Percentiles rank a stretch among this genome's conserved stretches.
phyloP scores from a whole-genome alignment of 2,113 vertebrate genomes.

The Rhinopomastus cyanomelas region DNA sequence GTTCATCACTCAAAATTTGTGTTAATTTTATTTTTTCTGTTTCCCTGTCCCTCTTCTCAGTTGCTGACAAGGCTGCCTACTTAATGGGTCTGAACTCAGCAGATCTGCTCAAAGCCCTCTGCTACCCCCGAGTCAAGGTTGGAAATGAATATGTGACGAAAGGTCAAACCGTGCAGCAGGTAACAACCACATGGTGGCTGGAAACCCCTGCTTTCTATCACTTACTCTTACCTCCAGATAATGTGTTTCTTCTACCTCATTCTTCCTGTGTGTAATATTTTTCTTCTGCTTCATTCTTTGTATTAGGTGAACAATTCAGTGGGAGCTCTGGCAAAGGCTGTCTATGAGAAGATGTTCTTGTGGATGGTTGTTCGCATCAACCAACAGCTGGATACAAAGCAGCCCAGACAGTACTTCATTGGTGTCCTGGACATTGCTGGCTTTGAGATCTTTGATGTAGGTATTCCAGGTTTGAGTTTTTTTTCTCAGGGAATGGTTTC shows the following conservation, averaged over 20 bases:
- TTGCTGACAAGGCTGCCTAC: conserved; percentile 53
- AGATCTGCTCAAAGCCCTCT: conserved; percentile 31
- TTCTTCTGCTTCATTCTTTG: conserved; percentile 26
- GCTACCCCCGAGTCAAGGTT: neutral
- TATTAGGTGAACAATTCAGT: neutral
- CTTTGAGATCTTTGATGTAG: conserved; percentile 65
- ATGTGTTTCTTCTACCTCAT: too few species aligned
- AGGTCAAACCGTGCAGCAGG: conserved; percentile 40
- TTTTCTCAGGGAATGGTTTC: too few species aligned
- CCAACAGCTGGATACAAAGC: too few species aligned
- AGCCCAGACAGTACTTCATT: too few species aligned
- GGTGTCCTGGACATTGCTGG: too few species aligned
- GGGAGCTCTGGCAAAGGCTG: too few species aligned
- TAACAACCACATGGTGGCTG: neutral
- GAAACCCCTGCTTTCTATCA: neutral
- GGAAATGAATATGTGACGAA: neutral
- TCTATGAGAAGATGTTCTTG: too few species aligned
- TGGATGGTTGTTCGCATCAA: too few species aligned
- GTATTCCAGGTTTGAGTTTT: too few species aligned
- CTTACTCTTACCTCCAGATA: neutral
- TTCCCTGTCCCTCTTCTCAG: neutral
- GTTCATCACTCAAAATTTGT: neutral
- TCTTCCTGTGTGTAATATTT: neutral
- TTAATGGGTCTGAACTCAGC: conserved; percentile 57
- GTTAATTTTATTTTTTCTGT: neutral